phyloP scores from a whole-genome alignment of 2,797 vertebrate genomes.

The Meriones psammophilus region DNA sequence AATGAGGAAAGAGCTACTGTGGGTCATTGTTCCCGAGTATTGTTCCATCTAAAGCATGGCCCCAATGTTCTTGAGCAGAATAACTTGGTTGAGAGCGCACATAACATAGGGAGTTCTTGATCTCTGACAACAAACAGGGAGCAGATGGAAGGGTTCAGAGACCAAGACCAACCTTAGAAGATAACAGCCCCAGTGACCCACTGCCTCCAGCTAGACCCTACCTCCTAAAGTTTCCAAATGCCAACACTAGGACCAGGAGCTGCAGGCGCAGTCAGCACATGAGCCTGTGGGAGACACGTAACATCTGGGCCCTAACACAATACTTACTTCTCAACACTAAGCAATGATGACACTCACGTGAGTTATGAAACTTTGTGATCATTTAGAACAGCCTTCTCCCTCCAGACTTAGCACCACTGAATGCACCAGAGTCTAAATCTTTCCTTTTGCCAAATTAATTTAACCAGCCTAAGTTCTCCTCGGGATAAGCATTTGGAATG shows the following conservation, averaged over 20 bases:
- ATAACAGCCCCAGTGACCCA: not conserved
- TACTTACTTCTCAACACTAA: not conserved
- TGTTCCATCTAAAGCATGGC: not conserved
- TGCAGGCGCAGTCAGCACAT: not conserved
- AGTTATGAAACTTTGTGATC: not conserved
- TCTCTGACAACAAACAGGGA: not conserved
- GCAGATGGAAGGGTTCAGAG: not conserved
- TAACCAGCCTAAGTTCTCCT: not conserved
- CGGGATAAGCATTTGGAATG: constrained; percentile 3
- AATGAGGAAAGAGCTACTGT: not conserved
- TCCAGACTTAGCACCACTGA: not conserved
- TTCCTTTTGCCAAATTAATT: constrained; percentile 41
- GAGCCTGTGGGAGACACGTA: not conserved
- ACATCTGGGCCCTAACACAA: not conserved
- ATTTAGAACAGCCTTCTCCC: not conserved
- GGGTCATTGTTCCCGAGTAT: not conserved
- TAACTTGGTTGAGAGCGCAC: not conserved
- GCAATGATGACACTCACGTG: not conserved
- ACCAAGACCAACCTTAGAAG: not conserved
- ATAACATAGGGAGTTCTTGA: not conserved
- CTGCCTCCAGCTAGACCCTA: not conserved
- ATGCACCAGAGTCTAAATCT: not conserved
- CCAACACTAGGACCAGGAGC: not conserved
- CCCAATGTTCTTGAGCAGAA: not conserved
- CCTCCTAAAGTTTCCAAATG: not conserved